phyloP scores from a whole-genome alignment of 2,113 vertebrate genomes.

The Tyrannus savana region DNA sequence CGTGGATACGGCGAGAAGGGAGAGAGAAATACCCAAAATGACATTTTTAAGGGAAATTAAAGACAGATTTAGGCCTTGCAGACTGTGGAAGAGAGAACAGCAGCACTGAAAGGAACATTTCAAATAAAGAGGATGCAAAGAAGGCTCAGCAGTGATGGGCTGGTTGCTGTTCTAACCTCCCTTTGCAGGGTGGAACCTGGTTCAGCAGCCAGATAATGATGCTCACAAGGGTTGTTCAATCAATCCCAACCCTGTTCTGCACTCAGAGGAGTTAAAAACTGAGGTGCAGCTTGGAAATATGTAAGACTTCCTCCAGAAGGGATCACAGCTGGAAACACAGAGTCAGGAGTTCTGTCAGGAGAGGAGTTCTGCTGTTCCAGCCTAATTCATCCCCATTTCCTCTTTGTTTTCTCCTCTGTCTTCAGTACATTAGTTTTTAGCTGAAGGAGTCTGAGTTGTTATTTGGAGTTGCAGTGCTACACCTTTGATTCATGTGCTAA shows the following conservation, averaged over 20 bases:
- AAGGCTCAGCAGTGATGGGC: background rate
- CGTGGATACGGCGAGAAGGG: background rate
- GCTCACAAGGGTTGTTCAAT: background rate
- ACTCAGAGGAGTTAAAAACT: rapidly evolving
- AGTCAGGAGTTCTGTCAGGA: background rate
- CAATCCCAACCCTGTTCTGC: background rate
- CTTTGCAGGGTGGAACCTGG: background rate
- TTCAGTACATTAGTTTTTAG: slow-evolving; percentile 2
- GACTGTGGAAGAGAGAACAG: background rate
- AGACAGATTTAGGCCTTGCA: background rate
- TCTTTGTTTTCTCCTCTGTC: background rate
- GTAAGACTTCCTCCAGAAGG: background rate
- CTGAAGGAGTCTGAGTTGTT: background rate
- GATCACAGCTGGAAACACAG: background rate
- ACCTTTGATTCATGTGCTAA: slow-evolving; percentile 17
- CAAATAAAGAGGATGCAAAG: background rate
- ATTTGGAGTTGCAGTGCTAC: background rate
- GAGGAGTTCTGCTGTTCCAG: slow-evolving; percentile 1
- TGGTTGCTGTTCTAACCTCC: background rate
- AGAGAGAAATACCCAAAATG: background rate
- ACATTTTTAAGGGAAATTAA: background rate
- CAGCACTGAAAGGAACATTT: background rate
- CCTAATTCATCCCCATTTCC: background rate
- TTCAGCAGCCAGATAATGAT: background rate
- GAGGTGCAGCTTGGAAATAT: background rate